Evolutionary conservation across 2,113 vertebrate genomes (phyloP), one percentile per base, ranked within the genome.

Genomic region (Gallinago paraguaiae): DNA sequence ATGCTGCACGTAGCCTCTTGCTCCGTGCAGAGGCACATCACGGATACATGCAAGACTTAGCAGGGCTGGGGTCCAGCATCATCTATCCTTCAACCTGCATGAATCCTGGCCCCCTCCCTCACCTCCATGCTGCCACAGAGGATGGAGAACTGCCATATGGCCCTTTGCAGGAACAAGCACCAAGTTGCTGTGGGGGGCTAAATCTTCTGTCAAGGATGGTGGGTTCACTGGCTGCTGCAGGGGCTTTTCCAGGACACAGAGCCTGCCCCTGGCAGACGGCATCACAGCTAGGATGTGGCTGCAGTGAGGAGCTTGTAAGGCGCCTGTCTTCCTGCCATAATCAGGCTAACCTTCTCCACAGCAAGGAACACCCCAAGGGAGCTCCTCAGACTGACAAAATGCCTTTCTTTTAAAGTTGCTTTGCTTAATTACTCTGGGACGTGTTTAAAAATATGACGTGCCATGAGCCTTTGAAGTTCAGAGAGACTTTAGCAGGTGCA

Each of bases 381-480:
- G 37, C 48, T 93, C 56, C 94, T 86, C 81, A 82, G 61, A 54
- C 63, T 51, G 77, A 81, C 82, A 94, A 88, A 93, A 86, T n/a
- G 59, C 28, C 84, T 86, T 92, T 76, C 23, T 92, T 93, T 82
- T 79, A 63, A 85, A 90, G 75, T 92, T 94, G 15, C 74, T 91
- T 86, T 90, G 70, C 78, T 89, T 93, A 97, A 96, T 96, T 97
- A 92, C 80, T 87, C 43, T 15, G 17, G 17, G 74, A 83, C 45
- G 51, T 9, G 8, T 78, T 82, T 48, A 23, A 85, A 93, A 86
- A 85, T 91, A 61, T 1, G 39, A 77, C 45, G 57, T 54, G 69
- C 77, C 84, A 48, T 0, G 5, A 92, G 90, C 67, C 97, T 97
- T 96, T 96, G 93, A 97, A 93, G 92, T 93, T 81, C 92, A 93